Conservation (phyloP, 2,888 invertebrate genomes). For the Colletes collaris region DNA sequence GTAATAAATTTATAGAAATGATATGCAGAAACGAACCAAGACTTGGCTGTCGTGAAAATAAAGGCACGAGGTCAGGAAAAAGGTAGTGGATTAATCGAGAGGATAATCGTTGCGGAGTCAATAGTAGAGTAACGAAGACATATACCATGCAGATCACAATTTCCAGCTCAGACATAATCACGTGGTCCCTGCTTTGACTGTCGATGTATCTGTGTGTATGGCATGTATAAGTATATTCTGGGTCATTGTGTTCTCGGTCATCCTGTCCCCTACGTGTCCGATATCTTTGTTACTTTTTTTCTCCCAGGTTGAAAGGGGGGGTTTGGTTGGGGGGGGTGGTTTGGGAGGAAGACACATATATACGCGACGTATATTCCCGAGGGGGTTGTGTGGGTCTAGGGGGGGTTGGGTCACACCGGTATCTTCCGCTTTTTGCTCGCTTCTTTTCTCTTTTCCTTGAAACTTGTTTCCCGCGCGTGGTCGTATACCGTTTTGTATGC, state of each 20-base stretch:
- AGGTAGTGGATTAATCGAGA: neutral
- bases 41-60: neutral
- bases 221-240: slow-evolving; percentile 66
- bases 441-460: slow-evolving; percentile 35
- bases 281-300: slow-evolving; percentile 23
- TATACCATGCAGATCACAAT: slow-evolving; percentile 92
- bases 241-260: slow-evolving; percentile 63
- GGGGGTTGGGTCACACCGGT: slow-evolving; percentile 25
- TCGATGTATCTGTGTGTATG: slow-evolving; percentile 79
- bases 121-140: slow-evolving; percentile 84
- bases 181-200: slow-evolving; percentile 87
- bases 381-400: neutral
- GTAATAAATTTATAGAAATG: too few species aligned
- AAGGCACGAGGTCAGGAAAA: neutral
- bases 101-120: slow-evolving; percentile 81
- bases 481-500: slow-evolving; percentile 28
- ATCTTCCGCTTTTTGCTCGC: slow-evolving; percentile 42
- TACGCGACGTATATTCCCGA: slow-evolving; percentile 24
- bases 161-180: slow-evolving; percentile 87
- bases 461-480: slow-evolving; percentile 26
- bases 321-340: neutral
- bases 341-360: neutral
- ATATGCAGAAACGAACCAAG: too few species aligned
- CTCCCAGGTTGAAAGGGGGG: neutral
- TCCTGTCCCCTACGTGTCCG: slow-evolving; percentile 56